A percentile compares a stretch with the other conserved stretches of the same genome.
Evolutionary conservation across 2,113 vertebrate species (phyloP).

Genomic region (Apteryx mantelli): DNA sequence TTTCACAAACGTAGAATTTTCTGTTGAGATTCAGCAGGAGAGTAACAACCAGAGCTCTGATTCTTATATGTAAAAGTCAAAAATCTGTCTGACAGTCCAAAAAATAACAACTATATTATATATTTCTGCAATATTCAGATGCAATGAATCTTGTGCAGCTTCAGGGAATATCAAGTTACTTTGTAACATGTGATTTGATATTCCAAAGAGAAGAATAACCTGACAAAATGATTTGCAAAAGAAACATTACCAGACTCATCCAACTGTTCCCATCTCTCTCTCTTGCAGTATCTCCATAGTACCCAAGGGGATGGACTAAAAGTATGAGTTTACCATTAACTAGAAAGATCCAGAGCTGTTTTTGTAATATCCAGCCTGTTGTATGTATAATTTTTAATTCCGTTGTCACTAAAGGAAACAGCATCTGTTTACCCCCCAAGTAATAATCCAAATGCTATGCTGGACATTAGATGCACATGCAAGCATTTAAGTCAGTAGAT

Average conservation of each 20-base stretch:
- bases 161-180: background rate
- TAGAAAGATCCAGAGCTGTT: background rate
- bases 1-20: background rate
- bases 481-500: background rate
- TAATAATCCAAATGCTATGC: background rate
- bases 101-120: constrained; percentile 16
- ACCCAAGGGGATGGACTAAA: background rate
- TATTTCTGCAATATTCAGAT: background rate
- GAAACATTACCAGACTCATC: constrained; percentile 23
- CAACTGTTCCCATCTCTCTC: background rate
- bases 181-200: constrained; percentile 26
- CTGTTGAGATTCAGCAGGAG: background rate
- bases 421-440: background rate
- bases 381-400: background rate
- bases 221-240: constrained; percentile 31
- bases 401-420: background rate
- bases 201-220: constrained; percentile 55
- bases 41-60: background rate
- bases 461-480: background rate
- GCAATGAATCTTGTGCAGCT: background rate
- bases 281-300: background rate
- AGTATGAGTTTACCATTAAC: background rate
- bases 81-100: background rate
- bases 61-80: background rate
- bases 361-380: background rate